Conservation (phyloP, 2,113 vertebrate species). For the Crotophaga sulcirostris region DNA sequence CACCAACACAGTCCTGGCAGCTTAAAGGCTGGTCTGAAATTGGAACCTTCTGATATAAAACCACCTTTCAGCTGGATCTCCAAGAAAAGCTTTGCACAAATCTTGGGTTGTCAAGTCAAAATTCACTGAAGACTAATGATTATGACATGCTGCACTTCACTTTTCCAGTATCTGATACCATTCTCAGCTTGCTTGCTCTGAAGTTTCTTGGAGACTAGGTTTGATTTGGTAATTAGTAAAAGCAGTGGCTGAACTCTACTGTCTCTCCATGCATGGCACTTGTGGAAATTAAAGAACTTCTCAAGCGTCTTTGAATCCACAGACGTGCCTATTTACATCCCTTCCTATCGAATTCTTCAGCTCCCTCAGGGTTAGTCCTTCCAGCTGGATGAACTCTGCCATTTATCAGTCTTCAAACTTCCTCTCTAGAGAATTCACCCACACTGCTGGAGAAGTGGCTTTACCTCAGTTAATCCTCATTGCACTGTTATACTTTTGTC, state of each 20-base stretch:
- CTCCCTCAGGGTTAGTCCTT: not conserved
- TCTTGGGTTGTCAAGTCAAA: not conserved
- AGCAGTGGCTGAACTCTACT: not conserved
- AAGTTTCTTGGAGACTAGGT: not conserved
- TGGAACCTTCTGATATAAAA: not conserved
- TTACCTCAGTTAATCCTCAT: not conserved
- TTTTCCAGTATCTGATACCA: not conserved
- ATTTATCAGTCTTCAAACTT: not conserved
- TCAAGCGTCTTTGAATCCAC: not conserved
- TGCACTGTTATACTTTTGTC: not conserved
- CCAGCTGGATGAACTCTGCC: not conserved
- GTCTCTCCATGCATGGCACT: accelerated
- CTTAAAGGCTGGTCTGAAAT: not conserved
- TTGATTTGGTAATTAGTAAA: not conserved
- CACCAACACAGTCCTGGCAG: not conserved
- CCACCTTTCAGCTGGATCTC: conserved; percentile 3
- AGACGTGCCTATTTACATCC: not conserved
- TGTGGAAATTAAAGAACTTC: not conserved
- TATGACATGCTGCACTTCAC: not conserved
- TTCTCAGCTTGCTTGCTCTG: not conserved
- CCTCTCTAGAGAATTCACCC: not conserved
- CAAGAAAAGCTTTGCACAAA: not conserved
- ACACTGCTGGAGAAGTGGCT: not conserved
- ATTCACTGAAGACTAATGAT: not conserved
- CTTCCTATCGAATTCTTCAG: not conserved